phyloP scores from a whole-genome alignment of 2,797 vertebrate species.

The Pampus argenteus region DNA sequence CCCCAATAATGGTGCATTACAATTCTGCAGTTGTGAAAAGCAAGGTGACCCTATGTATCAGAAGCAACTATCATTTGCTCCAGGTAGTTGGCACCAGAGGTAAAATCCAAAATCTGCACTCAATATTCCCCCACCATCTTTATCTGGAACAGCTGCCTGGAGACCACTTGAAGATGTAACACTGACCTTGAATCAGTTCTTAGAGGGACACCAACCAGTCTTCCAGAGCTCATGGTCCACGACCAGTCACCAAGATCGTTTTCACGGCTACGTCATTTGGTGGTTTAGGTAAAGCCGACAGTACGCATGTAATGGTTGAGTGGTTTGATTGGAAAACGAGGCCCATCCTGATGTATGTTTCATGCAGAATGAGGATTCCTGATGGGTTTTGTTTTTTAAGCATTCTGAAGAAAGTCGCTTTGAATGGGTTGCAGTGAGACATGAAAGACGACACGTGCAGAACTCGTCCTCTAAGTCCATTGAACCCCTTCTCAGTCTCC shows the following conservation, averaged over 20 bases:
- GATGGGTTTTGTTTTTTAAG: background rate
- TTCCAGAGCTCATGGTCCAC: constrained; percentile 54
- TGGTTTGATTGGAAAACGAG: constrained; percentile 23
- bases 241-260: constrained; percentile 48
- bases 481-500: constrained; percentile 17
- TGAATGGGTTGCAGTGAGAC: constrained; percentile 4
- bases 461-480: constrained; percentile 39
- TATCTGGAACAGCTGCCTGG: constrained; percentile 50
- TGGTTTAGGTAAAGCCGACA: constrained; percentile 38
- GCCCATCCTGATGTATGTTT: constrained; percentile 42
- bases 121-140: constrained; percentile 30
- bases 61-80: constrained; percentile 32
- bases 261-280: constrained; percentile 67
- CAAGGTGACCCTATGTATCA: constrained; percentile 78
- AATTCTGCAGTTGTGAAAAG: constrained; percentile 64
- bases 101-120: constrained; percentile 28
- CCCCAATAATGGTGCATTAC: constrained; percentile 67
- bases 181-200: constrained; percentile 80
- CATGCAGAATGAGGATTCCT: constrained; percentile 41
- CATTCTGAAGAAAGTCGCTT: constrained; percentile 21
- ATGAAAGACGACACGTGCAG: constrained; percentile 47
- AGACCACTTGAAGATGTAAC: constrained; percentile 67
- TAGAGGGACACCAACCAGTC: constrained; percentile 48
- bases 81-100: constrained; percentile 26
- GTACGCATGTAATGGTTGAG: constrained; percentile 38